These are phyloP conservation scores for Bombus pyrosoma DNA, from an alignment of 1,140 invertebrate genomes.

Conservation along the genomic window DNA sequence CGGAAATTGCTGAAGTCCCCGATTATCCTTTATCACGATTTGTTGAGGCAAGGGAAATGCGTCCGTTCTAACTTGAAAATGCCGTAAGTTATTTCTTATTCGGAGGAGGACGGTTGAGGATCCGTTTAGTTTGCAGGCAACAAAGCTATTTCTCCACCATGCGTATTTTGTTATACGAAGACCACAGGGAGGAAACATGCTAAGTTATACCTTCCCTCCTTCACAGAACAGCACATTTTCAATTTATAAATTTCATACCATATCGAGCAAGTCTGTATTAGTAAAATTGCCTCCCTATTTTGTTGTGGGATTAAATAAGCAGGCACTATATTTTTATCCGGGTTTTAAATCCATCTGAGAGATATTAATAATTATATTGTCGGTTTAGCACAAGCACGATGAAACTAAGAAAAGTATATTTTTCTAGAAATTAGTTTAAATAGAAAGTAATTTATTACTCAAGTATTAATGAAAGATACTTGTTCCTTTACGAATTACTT, in stretches of 20 bases:
- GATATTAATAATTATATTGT: not conserved
- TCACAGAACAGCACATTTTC: not conserved
- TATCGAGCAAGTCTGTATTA: not conserved
- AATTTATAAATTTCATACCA: not conserved
- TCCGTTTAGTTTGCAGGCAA: too few species aligned
- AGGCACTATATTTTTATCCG: not conserved
- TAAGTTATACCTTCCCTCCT: not conserved
- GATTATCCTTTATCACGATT: constrained; percentile 7
- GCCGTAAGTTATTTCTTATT: not conserved
- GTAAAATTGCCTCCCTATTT: not conserved
- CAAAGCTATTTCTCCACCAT: not conserved
- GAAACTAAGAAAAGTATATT: too few species aligned
- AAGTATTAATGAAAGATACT: too few species aligned
- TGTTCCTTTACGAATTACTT: too few species aligned
- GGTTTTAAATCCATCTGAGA: not conserved
- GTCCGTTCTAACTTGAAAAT: not conserved
- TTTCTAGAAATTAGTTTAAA: too few species aligned
- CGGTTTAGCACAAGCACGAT: too few species aligned
- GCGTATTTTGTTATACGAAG: not conserved
- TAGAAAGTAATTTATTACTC: too few species aligned
- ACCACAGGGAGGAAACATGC: too few species aligned
- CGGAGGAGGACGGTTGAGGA: not conserved
- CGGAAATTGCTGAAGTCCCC: not conserved
- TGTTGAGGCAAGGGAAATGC: not conserved
- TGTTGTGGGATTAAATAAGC: not conserved